These are phyloP conservation scores for Lipophrys pholis DNA, from an alignment of 2,113 vertebrate species.

Conservation along the genomic window DNA sequence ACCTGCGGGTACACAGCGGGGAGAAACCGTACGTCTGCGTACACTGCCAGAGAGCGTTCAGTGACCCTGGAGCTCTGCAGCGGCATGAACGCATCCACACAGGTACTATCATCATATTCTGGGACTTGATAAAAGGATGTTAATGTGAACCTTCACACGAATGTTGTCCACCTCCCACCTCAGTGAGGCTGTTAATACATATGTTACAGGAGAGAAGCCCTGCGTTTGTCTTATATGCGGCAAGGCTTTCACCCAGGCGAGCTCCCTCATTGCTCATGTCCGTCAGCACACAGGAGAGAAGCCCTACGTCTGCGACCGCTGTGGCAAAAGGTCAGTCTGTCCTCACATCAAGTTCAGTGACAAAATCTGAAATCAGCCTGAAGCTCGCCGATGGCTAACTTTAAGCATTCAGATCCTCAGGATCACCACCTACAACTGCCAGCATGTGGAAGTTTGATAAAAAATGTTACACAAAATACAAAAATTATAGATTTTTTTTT, in stretches of 20 bases:
- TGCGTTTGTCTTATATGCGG: conserved; percentile 95
- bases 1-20: conserved; percentile 96
- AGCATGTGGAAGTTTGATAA: neutral
- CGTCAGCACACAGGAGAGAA: conserved; percentile 99
- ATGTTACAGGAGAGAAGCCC: conserved; percentile 93
- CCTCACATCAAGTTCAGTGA: too few species aligned
- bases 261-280: conserved; percentile 96
- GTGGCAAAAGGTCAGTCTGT: conserved; percentile 97
- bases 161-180: neutral
- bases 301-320: conserved; percentile 97
- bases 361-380: too few species aligned
- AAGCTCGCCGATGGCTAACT: neutral
- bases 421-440: neutral
- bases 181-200: neutral
- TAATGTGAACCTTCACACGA: neutral
- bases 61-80: conserved; percentile 93
- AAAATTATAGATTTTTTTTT: too few species aligned
- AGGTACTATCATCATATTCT: conserved; percentile 76
- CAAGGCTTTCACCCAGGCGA: conserved; percentile 97
- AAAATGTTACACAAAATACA: neutral
- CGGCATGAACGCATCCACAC: conserved; percentile 97
- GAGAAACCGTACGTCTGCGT: conserved; percentile 95
- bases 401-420: neutral
- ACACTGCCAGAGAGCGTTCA: conserved; percentile 95
- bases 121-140: neutral